A percentile compares a stretch with the other conserved stretches of the same genome.
Evolutionary conservation across 2,888 invertebrate genomes (phyloP).

Genomic region (Mesochorus sp.): DNA sequence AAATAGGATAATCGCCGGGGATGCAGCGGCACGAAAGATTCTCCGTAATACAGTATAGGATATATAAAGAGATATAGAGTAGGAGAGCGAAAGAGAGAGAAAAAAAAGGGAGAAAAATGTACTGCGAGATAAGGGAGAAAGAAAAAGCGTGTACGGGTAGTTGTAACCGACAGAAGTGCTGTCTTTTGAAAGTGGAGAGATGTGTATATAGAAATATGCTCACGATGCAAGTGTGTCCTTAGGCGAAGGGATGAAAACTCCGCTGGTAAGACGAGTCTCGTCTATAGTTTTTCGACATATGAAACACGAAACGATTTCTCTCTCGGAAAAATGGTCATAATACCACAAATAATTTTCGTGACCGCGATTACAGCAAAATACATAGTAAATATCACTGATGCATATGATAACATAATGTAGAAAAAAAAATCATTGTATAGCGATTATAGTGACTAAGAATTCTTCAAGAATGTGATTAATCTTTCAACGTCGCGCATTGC

Average conservation of each 20-base stretch:
- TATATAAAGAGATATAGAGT: not conserved
- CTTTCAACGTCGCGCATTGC: not conserved
- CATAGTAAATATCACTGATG: too few species aligned
- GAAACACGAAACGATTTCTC: too few species aligned
- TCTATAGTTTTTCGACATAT: too few species aligned
- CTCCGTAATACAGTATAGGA: constrained; percentile 2
- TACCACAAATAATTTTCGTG: too few species aligned
- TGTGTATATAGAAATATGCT: not conserved
- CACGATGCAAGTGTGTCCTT: constrained; percentile 3
- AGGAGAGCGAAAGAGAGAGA: not conserved
- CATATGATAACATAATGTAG: too few species aligned
- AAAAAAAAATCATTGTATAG: too few species aligned
- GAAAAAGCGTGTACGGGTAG: not conserved
- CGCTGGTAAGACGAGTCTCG: too few species aligned
- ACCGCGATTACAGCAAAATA: too few species aligned
- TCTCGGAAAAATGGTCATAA: too few species aligned
- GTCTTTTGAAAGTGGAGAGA: not conserved
- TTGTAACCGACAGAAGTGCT: not conserved
- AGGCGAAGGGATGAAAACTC: not conserved
- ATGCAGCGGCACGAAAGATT: constrained; percentile 42
- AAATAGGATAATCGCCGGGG: constrained; percentile 49
- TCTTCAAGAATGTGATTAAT: constrained; percentile 16
- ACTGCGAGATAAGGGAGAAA: not conserved
- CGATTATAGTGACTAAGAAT: too few species aligned
- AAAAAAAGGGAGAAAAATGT: not conserved